Base-by-base conservation (phyloP, 2,113 vertebrate species). In the Bos javanicus region DNA sequence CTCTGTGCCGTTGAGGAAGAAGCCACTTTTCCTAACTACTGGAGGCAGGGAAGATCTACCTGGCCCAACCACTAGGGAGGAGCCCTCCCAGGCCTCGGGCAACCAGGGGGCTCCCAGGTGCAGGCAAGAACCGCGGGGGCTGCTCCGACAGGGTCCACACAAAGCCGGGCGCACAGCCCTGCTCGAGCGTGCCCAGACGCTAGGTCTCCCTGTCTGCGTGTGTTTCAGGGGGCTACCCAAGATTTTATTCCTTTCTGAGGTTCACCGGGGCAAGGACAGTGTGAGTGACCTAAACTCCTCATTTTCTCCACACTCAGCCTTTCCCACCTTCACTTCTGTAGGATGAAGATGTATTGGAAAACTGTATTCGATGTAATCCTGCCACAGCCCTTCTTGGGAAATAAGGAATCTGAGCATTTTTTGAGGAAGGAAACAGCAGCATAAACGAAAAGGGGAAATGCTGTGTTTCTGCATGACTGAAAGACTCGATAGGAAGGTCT, bases 71-170 rank as follows among this genome's bases (percentile, higher is more conserved):
- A 11, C 2, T 1, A 28, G 30, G 36, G 84, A 84, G 50, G 39
- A 89, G 54, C 59, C 8, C 30, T 28, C 9, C 26, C 4, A 28
- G 6, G 4, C 28, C 57, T 23, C 30, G 3, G 13, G 67, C 33
- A 19, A 3, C 3, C 11, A 5, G 2, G 1, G 21, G 15, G 7
- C 50, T 43, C 62, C 39, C 8, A n/a, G 59, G 25, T 14, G 1
- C 2, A 25, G 62, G 57, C 16, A 6, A 81, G n/a, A 25, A 4
- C 3, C 0, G 5, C 3, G 1, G 16, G 2, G 39, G n/a, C 25
- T 8, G 12, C 67, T 54, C 19, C 2, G 6, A 54, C 9, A n/a
- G 48, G 52, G 81, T 26, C 81, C 81, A 83, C 33, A 16, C 6
- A 21, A 13, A 82, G 80, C 48, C 2, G 0, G 80, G 19, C 3